phyloP scores from a whole-genome alignment of 2,113 vertebrate genomes.

The Tichodroma muraria region DNA sequence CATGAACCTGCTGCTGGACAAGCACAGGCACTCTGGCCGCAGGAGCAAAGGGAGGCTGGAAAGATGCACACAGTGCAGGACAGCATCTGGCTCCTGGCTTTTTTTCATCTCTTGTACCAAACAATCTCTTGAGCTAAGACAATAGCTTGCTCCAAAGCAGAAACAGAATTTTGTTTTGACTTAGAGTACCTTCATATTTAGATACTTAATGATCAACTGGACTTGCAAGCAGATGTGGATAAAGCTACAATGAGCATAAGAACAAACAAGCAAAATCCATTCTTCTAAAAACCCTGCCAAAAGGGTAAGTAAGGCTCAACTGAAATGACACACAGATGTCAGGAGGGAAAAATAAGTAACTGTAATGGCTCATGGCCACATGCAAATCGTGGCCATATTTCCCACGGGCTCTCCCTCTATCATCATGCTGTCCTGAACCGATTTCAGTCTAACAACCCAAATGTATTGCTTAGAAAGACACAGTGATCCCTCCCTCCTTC shows the following conservation, averaged over 20 bases:
- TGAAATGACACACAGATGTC: constrained; percentile 41
- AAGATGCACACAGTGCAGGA: neutral
- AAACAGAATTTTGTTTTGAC: neutral
- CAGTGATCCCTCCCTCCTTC: neutral
- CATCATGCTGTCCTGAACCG: neutral
- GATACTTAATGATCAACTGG: neutral
- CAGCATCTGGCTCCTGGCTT: neutral
- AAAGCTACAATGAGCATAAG: neutral
- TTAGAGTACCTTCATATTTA: neutral
- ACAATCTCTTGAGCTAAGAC: neutral
- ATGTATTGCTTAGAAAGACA: neutral
- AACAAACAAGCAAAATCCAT: neutral
- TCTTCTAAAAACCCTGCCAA: neutral
- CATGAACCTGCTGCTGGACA: neutral
- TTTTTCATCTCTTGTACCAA: neutral
- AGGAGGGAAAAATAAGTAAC: constrained; percentile 30
- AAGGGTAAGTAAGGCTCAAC: constrained; percentile 29
- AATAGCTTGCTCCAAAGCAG: neutral
- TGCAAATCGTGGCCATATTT: constrained; percentile 11
- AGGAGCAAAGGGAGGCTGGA: neutral
- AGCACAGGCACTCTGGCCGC: neutral
- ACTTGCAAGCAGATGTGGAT: constrained; percentile 18
- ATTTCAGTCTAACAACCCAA: neutral
- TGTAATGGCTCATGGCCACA: neutral
- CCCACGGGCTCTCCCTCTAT: neutral